Conservation (phyloP, 2,113 vertebrate genomes). For the Sterrhoptilus dennistouni region DNA sequence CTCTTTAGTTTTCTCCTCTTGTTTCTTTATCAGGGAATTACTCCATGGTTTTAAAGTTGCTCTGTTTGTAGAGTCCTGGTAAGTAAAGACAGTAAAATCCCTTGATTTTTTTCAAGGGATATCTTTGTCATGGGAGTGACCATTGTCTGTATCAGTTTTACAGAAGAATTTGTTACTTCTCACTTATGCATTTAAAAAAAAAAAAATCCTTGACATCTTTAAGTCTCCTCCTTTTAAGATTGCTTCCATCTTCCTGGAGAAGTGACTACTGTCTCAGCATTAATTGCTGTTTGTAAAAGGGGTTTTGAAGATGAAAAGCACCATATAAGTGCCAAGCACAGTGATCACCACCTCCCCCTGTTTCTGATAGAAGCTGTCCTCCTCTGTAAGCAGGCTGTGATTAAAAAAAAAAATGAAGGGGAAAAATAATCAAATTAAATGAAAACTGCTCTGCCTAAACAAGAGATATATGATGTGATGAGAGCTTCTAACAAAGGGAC, state of each 20-base stretch:
- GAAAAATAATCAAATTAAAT: conserved; percentile 48
- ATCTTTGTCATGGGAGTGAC: background rate
- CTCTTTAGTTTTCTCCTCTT: background rate
- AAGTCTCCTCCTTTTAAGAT: conserved; percentile 31
- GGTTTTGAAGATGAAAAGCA: conserved; percentile 58
- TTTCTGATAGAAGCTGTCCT: conserved; percentile 16
- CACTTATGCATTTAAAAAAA: conserved; percentile 10
- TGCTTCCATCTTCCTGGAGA: conserved; percentile 15
- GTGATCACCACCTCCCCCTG: background rate
- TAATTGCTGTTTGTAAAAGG: conserved; percentile 59
- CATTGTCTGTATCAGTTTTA: background rate
- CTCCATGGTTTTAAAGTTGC: background rate
- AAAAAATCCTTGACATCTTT: background rate
- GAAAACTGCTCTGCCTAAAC: background rate
- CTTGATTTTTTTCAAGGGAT: background rate
- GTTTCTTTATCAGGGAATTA: background rate
- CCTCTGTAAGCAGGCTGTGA: conserved; percentile 23
- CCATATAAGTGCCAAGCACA: background rate
- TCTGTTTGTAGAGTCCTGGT: background rate
- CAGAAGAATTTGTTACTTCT: background rate
- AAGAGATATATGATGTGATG: background rate
- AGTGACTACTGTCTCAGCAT: conserved; percentile 48
- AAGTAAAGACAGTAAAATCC: background rate
- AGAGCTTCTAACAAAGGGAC: conserved; percentile 46
- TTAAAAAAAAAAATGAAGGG: conserved; percentile 50